Conservation (phyloP, 2,888 invertebrate species). For the Drosophila robusta region DNA sequence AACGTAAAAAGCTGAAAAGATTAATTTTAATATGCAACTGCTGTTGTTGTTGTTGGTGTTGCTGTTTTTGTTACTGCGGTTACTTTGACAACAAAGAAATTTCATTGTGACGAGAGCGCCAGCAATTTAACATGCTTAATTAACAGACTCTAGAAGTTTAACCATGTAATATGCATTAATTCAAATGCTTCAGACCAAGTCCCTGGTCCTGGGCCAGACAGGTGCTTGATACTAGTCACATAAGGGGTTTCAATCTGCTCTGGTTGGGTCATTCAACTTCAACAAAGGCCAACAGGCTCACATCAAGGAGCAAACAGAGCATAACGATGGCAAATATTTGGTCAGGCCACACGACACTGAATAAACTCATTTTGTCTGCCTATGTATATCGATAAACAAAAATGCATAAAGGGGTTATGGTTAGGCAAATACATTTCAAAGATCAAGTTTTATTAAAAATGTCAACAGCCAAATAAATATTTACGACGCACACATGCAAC, state of each 20-base stretch:
- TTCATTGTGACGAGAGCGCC: conserved; percentile 6
- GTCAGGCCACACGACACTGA: conserved; percentile 56
- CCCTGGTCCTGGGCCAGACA: conserved; percentile 46
- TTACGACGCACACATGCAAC: conserved; percentile 23
- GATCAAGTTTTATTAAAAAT: conserved; percentile 62
- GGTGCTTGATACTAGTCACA: conserved; percentile 26
- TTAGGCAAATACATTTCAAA: conserved; percentile 49
- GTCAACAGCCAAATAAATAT: conserved; percentile 72
- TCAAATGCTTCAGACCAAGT: conserved; percentile 3
- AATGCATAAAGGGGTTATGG: conserved; percentile 31
- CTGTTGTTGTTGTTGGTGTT: conserved; percentile 1
- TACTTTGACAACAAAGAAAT: conserved; percentile 46
- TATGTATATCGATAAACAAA: conserved; percentile 38
- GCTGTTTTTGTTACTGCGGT: conserved; percentile 10
- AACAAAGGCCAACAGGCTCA: conserved; percentile 33
- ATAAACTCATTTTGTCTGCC: conserved; percentile 65
- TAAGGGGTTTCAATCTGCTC: conserved; percentile 17
- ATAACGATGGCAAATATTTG: conserved; percentile 63
- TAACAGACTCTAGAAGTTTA: conserved; percentile 44
- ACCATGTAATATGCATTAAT: conserved; percentile 47
- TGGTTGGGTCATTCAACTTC: conserved; percentile 66
- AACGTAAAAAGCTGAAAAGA: conserved; percentile 33
- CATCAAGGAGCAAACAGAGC: conserved; percentile 45
- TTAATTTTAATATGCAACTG: conserved; percentile 59
- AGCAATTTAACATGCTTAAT: conserved; percentile 49